Conservation (phyloP, 2,113 vertebrate genomes). For the Pheucticus melanocephalus region DNA sequence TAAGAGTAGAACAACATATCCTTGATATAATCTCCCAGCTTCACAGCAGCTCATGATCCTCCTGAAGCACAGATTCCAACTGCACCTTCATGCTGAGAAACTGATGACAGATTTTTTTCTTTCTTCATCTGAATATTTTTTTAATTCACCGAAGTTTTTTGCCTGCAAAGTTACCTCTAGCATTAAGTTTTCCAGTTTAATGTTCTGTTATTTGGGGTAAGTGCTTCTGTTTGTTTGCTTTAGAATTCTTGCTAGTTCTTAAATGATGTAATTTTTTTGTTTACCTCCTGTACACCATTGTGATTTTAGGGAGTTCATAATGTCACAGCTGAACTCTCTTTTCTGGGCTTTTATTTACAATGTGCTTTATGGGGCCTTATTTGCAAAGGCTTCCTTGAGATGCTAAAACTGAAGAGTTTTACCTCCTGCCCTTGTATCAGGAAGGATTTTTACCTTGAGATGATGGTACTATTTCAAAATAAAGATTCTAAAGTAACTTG, state of each 20-base stretch:
- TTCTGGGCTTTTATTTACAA: background rate
- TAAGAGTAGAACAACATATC: background rate
- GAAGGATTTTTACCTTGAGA: background rate
- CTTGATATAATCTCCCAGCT: background rate
- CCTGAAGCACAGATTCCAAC: background rate
- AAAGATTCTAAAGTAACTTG: background rate
- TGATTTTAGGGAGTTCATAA: background rate
- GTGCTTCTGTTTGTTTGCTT: background rate
- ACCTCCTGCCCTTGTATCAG: background rate
- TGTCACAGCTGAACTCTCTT: background rate
- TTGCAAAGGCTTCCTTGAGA: background rate
- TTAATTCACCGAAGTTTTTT: background rate
- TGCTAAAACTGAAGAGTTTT: background rate
- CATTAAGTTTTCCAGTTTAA: background rate
- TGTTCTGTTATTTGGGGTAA: background rate
- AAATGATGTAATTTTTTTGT: background rate
- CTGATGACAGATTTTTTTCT: background rate
- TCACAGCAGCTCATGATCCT: background rate
- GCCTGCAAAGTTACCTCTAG: background rate
- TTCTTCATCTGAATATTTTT: background rate
- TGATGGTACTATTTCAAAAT: background rate
- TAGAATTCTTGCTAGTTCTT: background rate
- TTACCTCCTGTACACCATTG: background rate
- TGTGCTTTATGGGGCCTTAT: background rate
- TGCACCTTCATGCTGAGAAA: background rate